phyloP scores from a whole-genome alignment of 2,113 vertebrate genomes.

The Heterotis niloticus region DNA sequence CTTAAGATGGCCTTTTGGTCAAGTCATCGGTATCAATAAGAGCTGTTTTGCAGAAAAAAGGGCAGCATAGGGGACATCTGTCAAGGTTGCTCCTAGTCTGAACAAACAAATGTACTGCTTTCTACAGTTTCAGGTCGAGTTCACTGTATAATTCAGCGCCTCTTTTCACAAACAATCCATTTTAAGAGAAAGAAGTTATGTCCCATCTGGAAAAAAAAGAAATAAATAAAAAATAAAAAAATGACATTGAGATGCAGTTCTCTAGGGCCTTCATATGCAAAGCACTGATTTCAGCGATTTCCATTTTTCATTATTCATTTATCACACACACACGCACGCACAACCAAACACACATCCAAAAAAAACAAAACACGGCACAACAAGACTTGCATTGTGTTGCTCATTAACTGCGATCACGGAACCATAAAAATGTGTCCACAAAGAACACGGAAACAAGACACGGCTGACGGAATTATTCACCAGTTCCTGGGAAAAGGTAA shows the following conservation, averaged over 20 bases:
- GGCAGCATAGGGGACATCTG: neutral
- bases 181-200: neutral
- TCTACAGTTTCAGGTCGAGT: too few relatives aligned
- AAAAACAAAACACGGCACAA: neutral
- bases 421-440: slow-evolving; percentile 3
- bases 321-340: neutral
- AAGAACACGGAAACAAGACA: neutral
- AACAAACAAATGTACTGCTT: neutral
- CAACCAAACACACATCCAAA: neutral
- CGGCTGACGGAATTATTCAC: neutral
- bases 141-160: neutral
- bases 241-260: neutral
- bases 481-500: neutral
- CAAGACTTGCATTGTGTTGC: neutral
- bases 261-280: neutral
- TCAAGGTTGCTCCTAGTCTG: neutral
- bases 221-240: neutral
- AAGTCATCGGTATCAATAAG: too few relatives aligned
- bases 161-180: neutral
- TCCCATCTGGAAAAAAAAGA: neutral
- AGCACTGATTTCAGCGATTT: neutral
- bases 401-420: slow-evolving; percentile 8
- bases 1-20: too few relatives aligned
- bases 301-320: neutral
- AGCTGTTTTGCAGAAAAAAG: neutral